Base-by-base conservation (phyloP, 2,797 vertebrate genomes). In the Epinephelus coioides region DNA sequence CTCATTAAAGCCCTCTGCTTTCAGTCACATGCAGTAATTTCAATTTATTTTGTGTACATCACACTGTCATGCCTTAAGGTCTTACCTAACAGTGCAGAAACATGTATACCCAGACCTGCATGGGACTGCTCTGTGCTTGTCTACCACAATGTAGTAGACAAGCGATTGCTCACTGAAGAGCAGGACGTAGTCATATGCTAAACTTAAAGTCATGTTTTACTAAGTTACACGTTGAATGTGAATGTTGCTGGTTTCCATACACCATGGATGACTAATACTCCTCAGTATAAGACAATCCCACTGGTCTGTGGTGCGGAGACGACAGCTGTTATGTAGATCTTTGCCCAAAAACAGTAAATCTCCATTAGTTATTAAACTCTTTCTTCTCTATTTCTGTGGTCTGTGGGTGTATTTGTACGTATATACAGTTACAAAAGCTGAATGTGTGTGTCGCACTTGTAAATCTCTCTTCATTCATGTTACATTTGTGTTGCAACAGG, bases 1-100 rank as follows among this genome's bases (percentile, higher is more conserved):
- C 72, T 85, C 89, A 83, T 89, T 85, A 82, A 83, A 87, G 62
- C 25, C 9, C 25, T 62, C 53, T 21, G 23, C 71, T 84, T 70
- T 82, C 21, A 6, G 76, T 85, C 65, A 67, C 54, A 76, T 63
- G 43, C 47, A 66, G 25, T 47, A 18, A 56, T 79, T 80, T 65
- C 6, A 63, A 38, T 69, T 68, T 5, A 43, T 64, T 82, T 83
- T 71, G 25, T 69, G 60, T 23, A 46, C 11, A 25, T 75, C 21
- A 44, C 63, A 57, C 54, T 30, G 47, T 81, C 67, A 69, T 34
- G 49, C 59, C 21, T 55, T 60, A 14, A 57, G 30, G 13, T 67
- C 43, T 68, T 27, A 68, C 53, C 25, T 73, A 67, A 78, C 27
- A 63, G 21, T 40, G 54, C 44, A 73, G n/a, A 74, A 65, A 65